Conservation (phyloP, 1,140 invertebrate genomes). For the Lepidostoma basale region DNA sequence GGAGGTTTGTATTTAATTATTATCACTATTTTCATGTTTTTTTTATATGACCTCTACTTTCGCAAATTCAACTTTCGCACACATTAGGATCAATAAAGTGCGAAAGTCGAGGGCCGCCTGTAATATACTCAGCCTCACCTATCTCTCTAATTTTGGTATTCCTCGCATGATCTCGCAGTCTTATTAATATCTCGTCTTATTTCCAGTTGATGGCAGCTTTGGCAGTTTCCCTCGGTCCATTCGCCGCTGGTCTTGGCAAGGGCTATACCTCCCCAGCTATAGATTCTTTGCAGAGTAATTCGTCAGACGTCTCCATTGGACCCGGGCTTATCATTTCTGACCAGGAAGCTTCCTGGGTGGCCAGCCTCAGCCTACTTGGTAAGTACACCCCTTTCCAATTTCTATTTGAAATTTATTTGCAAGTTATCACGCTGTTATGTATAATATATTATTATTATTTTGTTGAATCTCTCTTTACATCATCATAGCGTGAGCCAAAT, state of each 20-base stretch:
- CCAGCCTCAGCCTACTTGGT: constrained; percentile 77
- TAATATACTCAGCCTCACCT: too few species aligned
- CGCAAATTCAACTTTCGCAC: too few species aligned
- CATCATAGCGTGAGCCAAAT: too few species aligned
- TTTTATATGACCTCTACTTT: too few species aligned
- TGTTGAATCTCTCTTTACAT: too few species aligned
- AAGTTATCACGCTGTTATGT: background rate
- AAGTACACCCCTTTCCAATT: constrained; percentile 47
- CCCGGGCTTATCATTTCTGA: constrained; percentile 66
- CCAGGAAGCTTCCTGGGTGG: constrained; percentile 83
- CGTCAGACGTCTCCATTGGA: constrained; percentile 47
- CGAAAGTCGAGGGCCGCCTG: too few species aligned
- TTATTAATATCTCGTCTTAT: constrained; percentile 26
- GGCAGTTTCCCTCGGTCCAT: constrained; percentile 79
- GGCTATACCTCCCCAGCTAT: constrained; percentile 84
- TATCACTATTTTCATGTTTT: too few species aligned
- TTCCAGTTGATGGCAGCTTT: constrained; percentile 76
- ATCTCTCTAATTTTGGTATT: too few species aligned
- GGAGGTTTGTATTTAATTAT: too few species aligned
- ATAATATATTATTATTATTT: background rate
- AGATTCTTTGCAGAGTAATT: constrained; percentile 75
- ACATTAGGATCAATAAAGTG: too few species aligned
- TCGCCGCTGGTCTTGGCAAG: constrained; percentile 80
- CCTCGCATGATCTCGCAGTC: too few species aligned
- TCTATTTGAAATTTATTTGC: background rate